Percentiles rank a stretch among this genome's conserved stretches.
phyloP scores from a whole-genome alignment of 1,140 invertebrate species.

The Popillia japonica region DNA sequence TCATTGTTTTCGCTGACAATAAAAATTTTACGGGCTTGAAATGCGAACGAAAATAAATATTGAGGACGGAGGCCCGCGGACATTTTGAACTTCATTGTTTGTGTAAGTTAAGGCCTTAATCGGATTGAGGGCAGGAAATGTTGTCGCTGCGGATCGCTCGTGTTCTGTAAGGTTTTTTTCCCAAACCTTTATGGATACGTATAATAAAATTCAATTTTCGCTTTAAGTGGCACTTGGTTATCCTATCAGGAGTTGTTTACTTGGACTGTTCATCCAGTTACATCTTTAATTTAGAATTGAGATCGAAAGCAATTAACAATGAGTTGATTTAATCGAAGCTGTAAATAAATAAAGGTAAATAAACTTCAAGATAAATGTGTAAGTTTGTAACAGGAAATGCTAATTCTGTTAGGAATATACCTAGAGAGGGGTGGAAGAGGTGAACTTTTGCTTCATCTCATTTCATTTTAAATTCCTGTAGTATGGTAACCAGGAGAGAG shows the following conservation, averaged over 20 bases:
- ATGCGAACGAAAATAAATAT: slow-evolving; percentile 9
- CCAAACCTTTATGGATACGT: background rate
- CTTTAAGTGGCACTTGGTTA: background rate
- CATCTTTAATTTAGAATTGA: too few relatives aligned
- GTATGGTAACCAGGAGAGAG: too few relatives aligned
- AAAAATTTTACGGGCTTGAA: slow-evolving; percentile 16
- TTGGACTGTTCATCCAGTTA: too few relatives aligned
- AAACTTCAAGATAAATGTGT: too few relatives aligned
- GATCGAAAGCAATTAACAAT: too few relatives aligned
- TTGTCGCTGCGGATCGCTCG: background rate
- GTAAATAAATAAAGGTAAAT: too few relatives aligned
- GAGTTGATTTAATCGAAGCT: too few relatives aligned
- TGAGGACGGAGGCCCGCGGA: background rate
- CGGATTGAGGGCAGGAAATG: background rate
- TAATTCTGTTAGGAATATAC: too few relatives aligned
- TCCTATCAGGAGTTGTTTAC: background rate
- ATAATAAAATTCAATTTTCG: background rate
- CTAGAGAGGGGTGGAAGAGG: too few relatives aligned
- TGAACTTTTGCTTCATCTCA: too few relatives aligned
- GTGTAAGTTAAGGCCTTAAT: background rate
- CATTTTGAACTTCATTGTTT: slow-evolving; percentile 1
- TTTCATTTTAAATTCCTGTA: too few relatives aligned
- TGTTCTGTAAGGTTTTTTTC: background rate
- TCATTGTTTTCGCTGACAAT: slow-evolving; percentile 19
- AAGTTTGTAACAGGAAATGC: too few relatives aligned